phyloP scores from a whole-genome alignment of 2,888 invertebrate species.

The Ypsolopha sequella region DNA sequence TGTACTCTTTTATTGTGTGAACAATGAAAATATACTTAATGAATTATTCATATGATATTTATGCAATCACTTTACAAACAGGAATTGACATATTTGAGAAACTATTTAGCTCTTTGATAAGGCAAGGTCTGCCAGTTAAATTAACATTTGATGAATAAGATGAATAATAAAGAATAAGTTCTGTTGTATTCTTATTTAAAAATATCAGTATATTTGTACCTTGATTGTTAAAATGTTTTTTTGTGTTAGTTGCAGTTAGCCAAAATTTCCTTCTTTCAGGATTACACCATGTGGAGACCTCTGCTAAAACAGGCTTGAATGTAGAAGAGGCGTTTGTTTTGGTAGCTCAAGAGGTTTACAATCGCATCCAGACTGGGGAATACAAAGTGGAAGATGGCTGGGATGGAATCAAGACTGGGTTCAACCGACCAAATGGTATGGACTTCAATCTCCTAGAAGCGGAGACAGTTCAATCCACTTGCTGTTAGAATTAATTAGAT shows the following conservation, averaged over 20 bases:
- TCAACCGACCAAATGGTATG: conserved; percentile 83
- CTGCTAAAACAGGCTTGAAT: conserved; percentile 91
- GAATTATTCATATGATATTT: too few species aligned
- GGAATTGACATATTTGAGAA: too few species aligned
- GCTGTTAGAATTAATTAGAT: conserved; percentile 73
- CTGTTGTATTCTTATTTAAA: too few species aligned
- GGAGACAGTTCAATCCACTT: conserved; percentile 89
- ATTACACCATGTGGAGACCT: conserved; percentile 95
- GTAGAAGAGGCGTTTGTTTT: conserved; percentile 93
- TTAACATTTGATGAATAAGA: too few species aligned
- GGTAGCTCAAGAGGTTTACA: conserved; percentile 92
- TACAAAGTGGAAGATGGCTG: conserved; percentile 95
- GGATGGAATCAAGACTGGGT: conserved; percentile 97
- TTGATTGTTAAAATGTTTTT: background rate
- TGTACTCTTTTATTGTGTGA: too few species aligned
- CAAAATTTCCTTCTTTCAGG: conserved; percentile 29
- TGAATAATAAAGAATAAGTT: too few species aligned
- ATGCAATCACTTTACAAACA: too few species aligned
- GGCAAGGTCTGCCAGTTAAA: too few species aligned
- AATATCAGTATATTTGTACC: too few species aligned
- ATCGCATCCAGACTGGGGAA: conserved; percentile 90
- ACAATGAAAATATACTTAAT: too few species aligned
- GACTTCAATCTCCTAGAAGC: conserved; percentile 91
- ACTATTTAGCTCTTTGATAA: too few species aligned
- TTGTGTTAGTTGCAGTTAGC: background rate